Evolutionary conservation across 2,888 invertebrate genomes (phyloP).

Genomic region (Bembecia ichneumoniformis): DNA sequence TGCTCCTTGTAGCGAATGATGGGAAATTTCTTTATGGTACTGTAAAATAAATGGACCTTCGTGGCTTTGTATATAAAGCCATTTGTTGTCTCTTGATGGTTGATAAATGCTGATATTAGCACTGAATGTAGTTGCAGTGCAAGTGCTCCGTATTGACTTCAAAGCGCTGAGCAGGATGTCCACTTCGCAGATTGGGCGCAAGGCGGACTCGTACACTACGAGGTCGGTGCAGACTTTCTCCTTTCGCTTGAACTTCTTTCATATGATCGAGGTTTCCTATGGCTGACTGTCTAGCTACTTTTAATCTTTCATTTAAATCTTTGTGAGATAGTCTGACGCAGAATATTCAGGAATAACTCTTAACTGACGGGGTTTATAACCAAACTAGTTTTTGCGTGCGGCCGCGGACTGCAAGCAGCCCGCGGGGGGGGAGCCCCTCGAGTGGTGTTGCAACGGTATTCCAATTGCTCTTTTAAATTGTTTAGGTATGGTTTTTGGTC

Average conservation of each 20-base stretch:
- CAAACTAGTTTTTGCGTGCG: too few relatives aligned
- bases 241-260: neutral
- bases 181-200: slow-evolving; percentile 3
- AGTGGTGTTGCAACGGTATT: too few relatives aligned
- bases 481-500: too few relatives aligned
- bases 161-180: neutral
- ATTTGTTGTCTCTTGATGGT: neutral
- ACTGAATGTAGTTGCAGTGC: neutral
- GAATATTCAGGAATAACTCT: slow-evolving; percentile 18
- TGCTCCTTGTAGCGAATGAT: neutral
- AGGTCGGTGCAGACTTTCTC: slow-evolving; percentile 2
- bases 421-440: too few relatives aligned
- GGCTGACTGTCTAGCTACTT: slow-evolving; percentile 18
- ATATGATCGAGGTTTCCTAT: slow-evolving; percentile 10
- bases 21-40: neutral
- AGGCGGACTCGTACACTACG: slow-evolving; percentile 2
- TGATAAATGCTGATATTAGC: too few relatives aligned
- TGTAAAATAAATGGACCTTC: neutral
- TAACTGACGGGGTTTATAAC: slow-evolving; percentile 18
- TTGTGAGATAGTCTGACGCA: slow-evolving; percentile 17
- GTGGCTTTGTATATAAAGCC: neutral
- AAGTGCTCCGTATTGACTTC: neutral
- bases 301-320: slow-evolving; percentile 23
- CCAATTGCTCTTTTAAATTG: too few relatives aligned
- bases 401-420: too few relatives aligned